Evolutionary conservation across 2,888 invertebrate genomes (phyloP).

Genomic region (Girardia tigrina): DNA sequence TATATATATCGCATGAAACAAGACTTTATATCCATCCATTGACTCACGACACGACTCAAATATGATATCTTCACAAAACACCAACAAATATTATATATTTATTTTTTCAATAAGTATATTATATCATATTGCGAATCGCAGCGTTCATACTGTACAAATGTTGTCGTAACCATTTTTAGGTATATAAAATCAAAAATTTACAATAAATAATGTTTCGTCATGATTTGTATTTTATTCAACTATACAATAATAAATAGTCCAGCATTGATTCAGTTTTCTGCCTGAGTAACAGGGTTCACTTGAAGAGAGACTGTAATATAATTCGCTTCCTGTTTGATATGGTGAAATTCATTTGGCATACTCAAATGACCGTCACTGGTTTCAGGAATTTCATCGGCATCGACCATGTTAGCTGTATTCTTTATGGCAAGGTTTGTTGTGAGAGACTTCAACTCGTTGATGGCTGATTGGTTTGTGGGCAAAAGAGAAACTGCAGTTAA

Average conservation of each 20-base stretch:
- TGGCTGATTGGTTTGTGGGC: background rate
- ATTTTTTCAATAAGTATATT: background rate
- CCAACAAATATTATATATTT: too few species aligned
- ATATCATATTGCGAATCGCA: background rate
- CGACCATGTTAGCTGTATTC: background rate
- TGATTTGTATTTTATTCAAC: background rate
- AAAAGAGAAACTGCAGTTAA: slow-evolving; percentile 13
- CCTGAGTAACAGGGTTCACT: background rate
- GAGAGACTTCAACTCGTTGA: background rate
- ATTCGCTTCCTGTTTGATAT: slow-evolving; percentile 20
- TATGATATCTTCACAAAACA: too few species aligned
- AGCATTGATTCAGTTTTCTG: background rate
- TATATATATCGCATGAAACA: too few species aligned
- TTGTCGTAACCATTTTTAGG: background rate
- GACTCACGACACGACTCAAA: too few species aligned
- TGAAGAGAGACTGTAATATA: background rate
- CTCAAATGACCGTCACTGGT: slow-evolving; percentile 16
- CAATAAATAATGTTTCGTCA: background rate
- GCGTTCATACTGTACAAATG: slow-evolving; percentile 10
- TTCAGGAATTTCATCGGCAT: background rate
- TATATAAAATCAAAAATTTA: background rate
- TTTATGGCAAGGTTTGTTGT: slow-evolving; percentile 3
- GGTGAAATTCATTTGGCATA: slow-evolving; percentile 18
- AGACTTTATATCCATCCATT: too few species aligned
- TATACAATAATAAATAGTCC: background rate